These are phyloP conservation scores for Pelusios castaneus DNA, from an alignment of 2,113 vertebrate species.

Conservation along the genomic window DNA sequence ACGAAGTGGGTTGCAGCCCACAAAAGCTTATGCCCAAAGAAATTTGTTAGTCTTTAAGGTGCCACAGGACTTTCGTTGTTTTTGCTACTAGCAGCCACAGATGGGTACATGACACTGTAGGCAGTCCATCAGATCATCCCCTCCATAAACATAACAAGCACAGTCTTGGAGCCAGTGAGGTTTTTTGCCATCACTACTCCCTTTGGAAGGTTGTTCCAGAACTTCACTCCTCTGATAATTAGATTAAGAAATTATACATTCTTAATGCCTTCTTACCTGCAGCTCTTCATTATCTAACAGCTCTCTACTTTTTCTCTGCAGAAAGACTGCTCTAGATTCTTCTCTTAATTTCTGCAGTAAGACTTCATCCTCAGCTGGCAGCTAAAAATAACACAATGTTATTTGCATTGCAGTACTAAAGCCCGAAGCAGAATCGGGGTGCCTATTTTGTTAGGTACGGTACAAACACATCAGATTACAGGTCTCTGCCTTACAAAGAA, in stretches of 20 bases:
- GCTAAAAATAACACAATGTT: conserved; percentile 70
- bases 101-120: not conserved
- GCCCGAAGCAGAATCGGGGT: not conserved
- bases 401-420: not conserved
- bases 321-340: conserved; percentile 96
- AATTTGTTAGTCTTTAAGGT: no score
- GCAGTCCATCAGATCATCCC: not conserved
- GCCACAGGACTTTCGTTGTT: no score
- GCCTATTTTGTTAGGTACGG: not conserved
- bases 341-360: conserved; percentile 96
- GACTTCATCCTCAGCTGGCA: conserved; percentile 96
- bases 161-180: not conserved
- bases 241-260: not conserved
- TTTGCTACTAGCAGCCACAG: not conserved
- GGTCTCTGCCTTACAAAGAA: not conserved
- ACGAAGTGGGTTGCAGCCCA: no score
- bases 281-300: conserved; percentile 97
- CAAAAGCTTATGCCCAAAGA: no score
- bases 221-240: not conserved
- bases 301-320: conserved; percentile 97
- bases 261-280: conserved; percentile 81
- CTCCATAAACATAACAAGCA: not conserved
- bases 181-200: not conserved
- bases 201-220: not conserved
- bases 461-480: not conserved